Conservation (phyloP, 2,113 vertebrate species). For the Eulemur macaco region DNA sequence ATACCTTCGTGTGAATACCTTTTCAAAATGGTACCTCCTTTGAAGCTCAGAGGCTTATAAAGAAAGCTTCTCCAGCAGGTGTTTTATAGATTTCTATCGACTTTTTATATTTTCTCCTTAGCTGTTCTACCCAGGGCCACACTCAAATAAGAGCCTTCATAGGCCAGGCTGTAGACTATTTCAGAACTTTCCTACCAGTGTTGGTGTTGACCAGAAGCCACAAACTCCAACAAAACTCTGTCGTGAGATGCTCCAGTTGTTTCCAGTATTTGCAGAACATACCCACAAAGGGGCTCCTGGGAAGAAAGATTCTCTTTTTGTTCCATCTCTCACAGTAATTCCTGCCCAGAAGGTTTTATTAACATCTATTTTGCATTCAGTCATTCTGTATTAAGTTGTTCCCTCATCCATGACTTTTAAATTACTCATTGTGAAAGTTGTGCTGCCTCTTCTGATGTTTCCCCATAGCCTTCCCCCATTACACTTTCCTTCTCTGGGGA, state of each 20-base stretch:
- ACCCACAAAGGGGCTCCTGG: background rate
- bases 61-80: background rate
- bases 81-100: background rate
- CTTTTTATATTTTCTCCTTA: background rate
- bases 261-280: background rate
- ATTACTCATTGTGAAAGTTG: background rate
- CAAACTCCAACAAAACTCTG: background rate
- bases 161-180: background rate
- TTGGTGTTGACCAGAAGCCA: background rate
- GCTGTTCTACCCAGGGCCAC: background rate
- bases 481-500: background rate
- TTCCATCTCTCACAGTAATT: background rate
- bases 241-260: background rate
- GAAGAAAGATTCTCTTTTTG: background rate
- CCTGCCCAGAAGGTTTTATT: background rate
- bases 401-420: background rate
- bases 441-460: background rate
- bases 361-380: background rate
- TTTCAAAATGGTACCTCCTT: background rate
- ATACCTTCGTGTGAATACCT: background rate
- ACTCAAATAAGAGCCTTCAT: background rate
- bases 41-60: background rate
- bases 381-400: background rate
- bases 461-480: background rate
- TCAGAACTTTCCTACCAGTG: background rate